Conservation (phyloP, 2,113 vertebrate genomes). For the Nibea coibor region DNA sequence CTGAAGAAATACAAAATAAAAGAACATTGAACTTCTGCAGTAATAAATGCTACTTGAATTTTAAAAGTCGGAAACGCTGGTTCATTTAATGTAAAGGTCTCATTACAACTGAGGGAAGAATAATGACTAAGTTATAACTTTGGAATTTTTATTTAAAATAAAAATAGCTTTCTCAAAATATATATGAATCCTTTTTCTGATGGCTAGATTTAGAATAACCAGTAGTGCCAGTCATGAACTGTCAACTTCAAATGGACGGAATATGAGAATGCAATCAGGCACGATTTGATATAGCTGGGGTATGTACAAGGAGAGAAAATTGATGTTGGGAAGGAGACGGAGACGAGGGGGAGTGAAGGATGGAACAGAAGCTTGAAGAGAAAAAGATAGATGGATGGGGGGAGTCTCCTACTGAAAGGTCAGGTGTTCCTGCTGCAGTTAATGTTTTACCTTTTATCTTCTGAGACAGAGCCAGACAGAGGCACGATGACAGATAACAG, state of each 20-base stretch:
- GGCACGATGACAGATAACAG: constrained; percentile 28
- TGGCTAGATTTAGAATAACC: not conserved
- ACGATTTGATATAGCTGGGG: not conserved
- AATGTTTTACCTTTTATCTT: constrained; percentile 56
- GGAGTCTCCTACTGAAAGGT: constrained; percentile 57
- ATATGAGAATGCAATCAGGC: constrained; percentile 3
- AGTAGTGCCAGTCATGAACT: not conserved
- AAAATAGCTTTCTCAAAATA: not conserved
- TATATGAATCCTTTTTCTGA: not conserved
- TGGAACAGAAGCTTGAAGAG: constrained; percentile 26
- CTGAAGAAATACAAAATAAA: not conserved
- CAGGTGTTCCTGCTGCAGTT: constrained; percentile 46
- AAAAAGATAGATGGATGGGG: constrained; percentile 48
- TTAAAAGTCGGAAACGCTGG: not conserved
- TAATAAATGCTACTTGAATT: not conserved
- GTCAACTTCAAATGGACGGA: not conserved
- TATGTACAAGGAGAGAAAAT: constrained; percentile 5
- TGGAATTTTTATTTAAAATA: not conserved
- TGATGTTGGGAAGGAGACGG: not conserved
- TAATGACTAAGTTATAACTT: not conserved
- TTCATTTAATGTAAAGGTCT: not conserved
- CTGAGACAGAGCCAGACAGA: constrained; percentile 31
- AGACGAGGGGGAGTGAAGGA: not conserved
- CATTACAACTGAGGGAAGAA: not conserved
- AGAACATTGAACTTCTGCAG: not conserved